Evolutionary conservation across 1,140 invertebrate species (phyloP), one percentile per base, ranked within the genome.

Genomic region (Phymorhynchus buccinoides): DNA sequence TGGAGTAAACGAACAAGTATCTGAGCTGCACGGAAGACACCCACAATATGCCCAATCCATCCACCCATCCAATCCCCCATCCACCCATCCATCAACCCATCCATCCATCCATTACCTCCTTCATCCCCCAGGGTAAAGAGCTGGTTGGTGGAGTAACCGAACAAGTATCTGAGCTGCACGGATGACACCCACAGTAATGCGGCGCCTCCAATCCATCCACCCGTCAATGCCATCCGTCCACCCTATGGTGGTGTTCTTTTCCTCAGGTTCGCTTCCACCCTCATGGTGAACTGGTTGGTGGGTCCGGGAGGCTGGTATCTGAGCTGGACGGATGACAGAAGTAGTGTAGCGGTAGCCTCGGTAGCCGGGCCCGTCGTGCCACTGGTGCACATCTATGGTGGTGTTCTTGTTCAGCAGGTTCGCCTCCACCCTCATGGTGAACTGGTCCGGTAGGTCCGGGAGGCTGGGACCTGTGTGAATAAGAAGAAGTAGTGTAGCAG

Each of bases 251-350:
- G 80, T 78, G 32, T 87, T 88, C 75, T 87, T 86, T 88, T 80
- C 41, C 86, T 18, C 12, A 88, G 68, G 66, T 89, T 89, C 4
- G 83, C 86, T 75, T 89, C 88, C 27, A 89, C 84, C 22, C 83
- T 83, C 14, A 87, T 78, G n/a, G 37, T 86, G 79, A 86, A 88
- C 52, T 56, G 68, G 4, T 84, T 27, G 87, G 48, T 12, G 88
- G 73, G 48, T 37, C 27, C 4, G 88, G 88, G 32, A 83, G 84
- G n/a, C 73, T 44, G 37, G 80, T 62, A 30, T 66, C 80, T 83
- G 80, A n/a, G 9, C 3, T 4, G 30, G 22, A n/a, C n/a, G n/a
- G n/a, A n/a, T n/a, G n/a, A n/a, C n/a, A n/a, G n/a, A n/a, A n/a
- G n/a, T n/a, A n/a, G n/a, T n/a, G n/a, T 27, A 4, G 27, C 4